Conservation (phyloP, 2,797 vertebrate species). For the Rhabdophis nuchalis region DNA sequence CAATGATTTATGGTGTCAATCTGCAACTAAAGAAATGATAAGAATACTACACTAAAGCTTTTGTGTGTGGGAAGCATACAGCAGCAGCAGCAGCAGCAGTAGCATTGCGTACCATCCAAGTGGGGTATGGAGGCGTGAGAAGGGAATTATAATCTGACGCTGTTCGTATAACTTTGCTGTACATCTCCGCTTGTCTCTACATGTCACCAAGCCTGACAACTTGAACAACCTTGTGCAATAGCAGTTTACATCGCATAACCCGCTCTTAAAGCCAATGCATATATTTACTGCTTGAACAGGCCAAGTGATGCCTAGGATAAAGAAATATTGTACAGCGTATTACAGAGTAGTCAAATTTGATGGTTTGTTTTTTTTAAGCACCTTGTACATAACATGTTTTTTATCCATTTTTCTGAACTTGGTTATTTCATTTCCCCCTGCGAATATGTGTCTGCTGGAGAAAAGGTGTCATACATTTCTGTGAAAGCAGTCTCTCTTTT, state of each 20-base stretch:
- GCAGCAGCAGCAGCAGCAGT: too few relatives aligned
- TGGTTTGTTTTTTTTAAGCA: not conserved
- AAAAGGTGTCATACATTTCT: not conserved
- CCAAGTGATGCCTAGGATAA: not conserved
- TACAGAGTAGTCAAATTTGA: not conserved
- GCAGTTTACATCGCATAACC: conserved; percentile 19
- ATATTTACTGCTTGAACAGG: not conserved
- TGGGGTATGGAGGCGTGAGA: not conserved
- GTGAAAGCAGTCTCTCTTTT: not conserved
- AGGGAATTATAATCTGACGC: not conserved
- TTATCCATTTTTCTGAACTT: not conserved
- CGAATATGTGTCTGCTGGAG: not conserved
- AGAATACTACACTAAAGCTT: not conserved
- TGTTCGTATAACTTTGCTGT: rapidly evolving
- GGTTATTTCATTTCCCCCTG: not conserved
- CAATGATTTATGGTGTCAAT: not conserved
- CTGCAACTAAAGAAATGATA: not conserved
- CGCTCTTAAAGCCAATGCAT: not conserved
- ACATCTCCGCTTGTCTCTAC: not conserved
- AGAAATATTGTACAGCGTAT: not conserved
- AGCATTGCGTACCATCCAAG: not conserved
- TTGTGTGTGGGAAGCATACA: not conserved
- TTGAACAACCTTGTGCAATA: conserved; percentile 4
- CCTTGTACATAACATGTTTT: not conserved
- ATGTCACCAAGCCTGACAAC: not conserved